Base-by-base conservation (phyloP, 1,140 invertebrate species). In the Drosophila tani region DNA sequence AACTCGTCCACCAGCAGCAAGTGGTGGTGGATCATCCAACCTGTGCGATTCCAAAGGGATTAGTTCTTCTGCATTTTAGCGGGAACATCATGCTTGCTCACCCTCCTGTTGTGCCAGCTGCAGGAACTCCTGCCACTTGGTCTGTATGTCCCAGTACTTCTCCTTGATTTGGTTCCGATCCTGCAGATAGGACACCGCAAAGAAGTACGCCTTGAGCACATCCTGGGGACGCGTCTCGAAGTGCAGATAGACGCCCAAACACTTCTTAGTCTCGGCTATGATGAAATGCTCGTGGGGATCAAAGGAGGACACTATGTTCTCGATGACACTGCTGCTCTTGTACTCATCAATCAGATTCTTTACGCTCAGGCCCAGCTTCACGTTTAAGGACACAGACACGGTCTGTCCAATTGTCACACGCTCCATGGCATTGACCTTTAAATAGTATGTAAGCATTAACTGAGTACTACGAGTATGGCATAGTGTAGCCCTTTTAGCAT, bases 401-500 rank as follows among this genome's bases (percentile, higher is more conserved):
- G 93, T 93, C 70, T 91, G 79, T 49, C 95, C 94, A 27, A 95
- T 64, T 27, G 95, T 91, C 11, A 96, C 93, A 17, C 95, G 93
- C 91, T 96, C 96, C 70, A 92, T 91, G 68, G 90, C 83, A 84
- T 96, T 96, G 2, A 95, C 91, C 91, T 92, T 27, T 7, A 66
- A 69, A 24, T 32, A 14, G 2, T 14, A n/a, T n/a, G n/a, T n/a
- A n/a, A n/a, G n/a, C n/a, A n/a, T n/a, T n/a, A n/a, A n/a, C n/a
- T n/a, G n/a, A n/a, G n/a, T n/a, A n/a, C n/a, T n/a, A n/a, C n/a
- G n/a, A n/a, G n/a, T n/a, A n/a, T n/a, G n/a, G n/a, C n/a, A n/a
- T n/a, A n/a, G n/a, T n/a, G n/a, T n/a, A n/a, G n/a, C n/a, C n/a
- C n/a, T n/a, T n/a, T n/a, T n/a, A n/a, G n/a, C n/a, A n/a, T n/a